Evolutionary conservation across 2,888 invertebrate genomes (phyloP), one percentile per base, ranked within the genome.

Genomic region (Morinoia aosen): DNA sequence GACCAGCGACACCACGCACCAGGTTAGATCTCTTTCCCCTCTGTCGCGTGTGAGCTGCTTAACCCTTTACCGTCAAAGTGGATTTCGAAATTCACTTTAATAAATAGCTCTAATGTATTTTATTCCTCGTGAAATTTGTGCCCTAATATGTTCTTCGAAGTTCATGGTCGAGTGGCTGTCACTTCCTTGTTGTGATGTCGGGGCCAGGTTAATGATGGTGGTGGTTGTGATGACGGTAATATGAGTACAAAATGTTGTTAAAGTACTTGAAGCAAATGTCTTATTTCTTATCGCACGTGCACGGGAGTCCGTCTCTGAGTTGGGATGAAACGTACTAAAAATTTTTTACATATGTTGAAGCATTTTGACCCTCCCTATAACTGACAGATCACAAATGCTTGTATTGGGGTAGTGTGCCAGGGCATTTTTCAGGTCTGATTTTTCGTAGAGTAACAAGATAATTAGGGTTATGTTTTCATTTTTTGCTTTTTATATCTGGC

Each of bases 1-100:
- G 39, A 95, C 95, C 64, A 95, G 96, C 19, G 64, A 95, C 91
- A 90, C 96, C 40, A 88, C n/a, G 48, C 57, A 88, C 58, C 93
- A 64, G 64, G 95, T 58, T 14, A 33, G 61, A 76, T 14, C 91
- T 14, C 33, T n/a, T 3, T 33, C 19, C 25, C 33, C 76, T 76
- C 16, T 76, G 10, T 33, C 76, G 16, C 48, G 48, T 48, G 48
- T 48, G 48, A 48, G 48, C 2, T 48, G 2, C 48, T 4, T 2
- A 48, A 48, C 48, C 48, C 48, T 48, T 48, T 5, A 48, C 48
- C 48, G 48, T 48, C 48, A 48, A 48, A 48, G 48, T 48, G 48
- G 3, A 48, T 48, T 48, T 48, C 48, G 2, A 48, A 48, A 48
- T 48, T 5, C 48, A 48, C 48, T 48, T 48, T 48, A 2, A 48